Evolutionary conservation across 2,113 vertebrate species (phyloP), one percentile per base, ranked within the genome.

Genomic region (Naja naja): DNA sequence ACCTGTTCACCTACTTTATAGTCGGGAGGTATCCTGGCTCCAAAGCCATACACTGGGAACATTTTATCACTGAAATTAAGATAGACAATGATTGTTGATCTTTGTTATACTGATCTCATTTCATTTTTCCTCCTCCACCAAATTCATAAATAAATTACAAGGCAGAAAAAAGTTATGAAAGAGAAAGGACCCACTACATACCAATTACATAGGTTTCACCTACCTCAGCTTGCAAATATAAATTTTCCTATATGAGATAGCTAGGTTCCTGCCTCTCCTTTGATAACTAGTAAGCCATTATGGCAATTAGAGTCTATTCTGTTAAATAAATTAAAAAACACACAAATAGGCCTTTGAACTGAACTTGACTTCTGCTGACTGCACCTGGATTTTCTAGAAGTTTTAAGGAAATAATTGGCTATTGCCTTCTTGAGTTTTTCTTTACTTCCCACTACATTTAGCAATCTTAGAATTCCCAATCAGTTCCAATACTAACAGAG

Each of bases 31-130:
- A 99, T 99, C 96, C 97, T 98, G 97, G 99, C 99, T 0, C 99
- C 99, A 87, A 99, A 99, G 94, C 99, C 99, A 91, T 99, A 99
- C 45, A 98, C 99, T n/a, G 99, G 99, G 95, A 99, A 99, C 99
- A 99, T 99, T 98, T 99, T 99, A 96, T 99, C 99, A 97, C 99
- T 99, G 98, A 95, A 97, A 97, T n/a, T 55, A 96, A 94, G 92
- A 89, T 23, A 88, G 60, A 87, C 88, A 93, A 23, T 22, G 49
- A 30, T 64, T n/a, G 25, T 60, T 64, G 58, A 64, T 64, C 22
- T 64, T 18, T 94, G 16, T 92, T 92, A 91, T 34, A 90, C 54
- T 18, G 69, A 95, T 87, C 52, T 92, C 88, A 64, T 89, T 95
- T 87, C 34, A 89, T 91, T 55, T 20, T 52, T 81, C 69, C n/a